These are phyloP conservation scores for Drosophila rufa DNA, from an alignment of 1,140 invertebrate genomes.

Conservation along the genomic window DNA sequence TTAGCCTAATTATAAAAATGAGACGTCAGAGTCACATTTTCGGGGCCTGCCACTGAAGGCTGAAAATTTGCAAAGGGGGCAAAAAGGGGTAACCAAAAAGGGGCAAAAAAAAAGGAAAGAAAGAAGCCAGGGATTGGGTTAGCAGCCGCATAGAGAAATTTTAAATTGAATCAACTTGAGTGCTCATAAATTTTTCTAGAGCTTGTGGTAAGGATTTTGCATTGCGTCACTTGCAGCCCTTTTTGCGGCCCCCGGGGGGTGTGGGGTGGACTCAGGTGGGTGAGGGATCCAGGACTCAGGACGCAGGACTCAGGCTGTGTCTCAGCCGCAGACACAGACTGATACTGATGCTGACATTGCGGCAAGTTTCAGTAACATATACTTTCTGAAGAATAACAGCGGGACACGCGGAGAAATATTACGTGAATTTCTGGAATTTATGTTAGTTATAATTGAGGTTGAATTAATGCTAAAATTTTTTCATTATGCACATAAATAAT, in stretches of 20 bases:
- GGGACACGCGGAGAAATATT: not conserved
- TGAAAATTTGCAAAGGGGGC: constrained; percentile 5
- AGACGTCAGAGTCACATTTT: constrained; percentile 70
- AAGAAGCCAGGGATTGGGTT: constrained; percentile 5
- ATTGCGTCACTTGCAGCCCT: constrained; percentile 69
- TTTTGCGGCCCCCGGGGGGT: constrained; percentile 2
- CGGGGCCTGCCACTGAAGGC: constrained; percentile 37
- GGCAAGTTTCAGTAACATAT: constrained; percentile 65
- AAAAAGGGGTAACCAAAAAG: not conserved
- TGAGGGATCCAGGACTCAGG: constrained; percentile 22
- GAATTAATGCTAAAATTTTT: not conserved
- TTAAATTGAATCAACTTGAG: constrained; percentile 81
- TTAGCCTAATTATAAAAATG: constrained; percentile 82
- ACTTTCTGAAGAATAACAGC: constrained; percentile 43
- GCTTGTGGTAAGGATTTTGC: constrained; percentile 52
- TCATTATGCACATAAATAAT: too few species aligned
- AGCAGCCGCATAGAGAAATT: constrained; percentile 32
- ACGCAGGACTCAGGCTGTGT: constrained; percentile 10
- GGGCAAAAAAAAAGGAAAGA: not conserved
- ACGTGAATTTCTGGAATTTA: not conserved
- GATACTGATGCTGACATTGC: constrained; percentile 52
- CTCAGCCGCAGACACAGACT: constrained; percentile 28
- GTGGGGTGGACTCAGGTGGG: constrained; percentile 11
- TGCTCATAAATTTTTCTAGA: constrained; percentile 76
- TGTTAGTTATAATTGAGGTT: not conserved